Percentiles rank a stretch among this genome's conserved stretches.
Conservation (phyloP, 1,140 invertebrate genomes). For the Calephelis virginiensis region DNA sequence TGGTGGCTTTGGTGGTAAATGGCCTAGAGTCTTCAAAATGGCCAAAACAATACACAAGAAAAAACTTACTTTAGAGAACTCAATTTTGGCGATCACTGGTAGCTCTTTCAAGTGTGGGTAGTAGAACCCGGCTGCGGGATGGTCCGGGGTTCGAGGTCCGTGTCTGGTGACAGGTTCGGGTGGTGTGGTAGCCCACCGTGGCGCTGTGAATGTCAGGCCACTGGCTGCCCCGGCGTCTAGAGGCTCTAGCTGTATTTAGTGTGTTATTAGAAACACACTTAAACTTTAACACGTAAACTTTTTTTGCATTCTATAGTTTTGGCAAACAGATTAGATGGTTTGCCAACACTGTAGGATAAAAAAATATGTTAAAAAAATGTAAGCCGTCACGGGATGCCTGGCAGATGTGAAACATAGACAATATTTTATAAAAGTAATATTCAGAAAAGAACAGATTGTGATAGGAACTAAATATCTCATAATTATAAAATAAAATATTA, state of each 20-base stretch:
- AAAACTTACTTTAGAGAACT: constrained; percentile 87
- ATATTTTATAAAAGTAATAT: no score
- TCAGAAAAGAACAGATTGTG: no score
- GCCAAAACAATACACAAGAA: background rate
- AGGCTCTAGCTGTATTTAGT: constrained; percentile 86
- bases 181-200: constrained; percentile 93
- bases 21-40: background rate
- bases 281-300: no score
- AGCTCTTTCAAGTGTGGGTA: constrained; percentile 90
- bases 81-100: constrained; percentile 92
- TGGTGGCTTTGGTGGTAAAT: no score
- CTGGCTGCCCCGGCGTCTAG: constrained; percentile 97
- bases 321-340: no score
- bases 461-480: no score
- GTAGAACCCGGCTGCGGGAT: constrained; percentile 95
- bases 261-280: background rate
- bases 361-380: no score
- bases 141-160: constrained; percentile 90
- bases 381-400: no score
- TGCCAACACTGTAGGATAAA: no score
- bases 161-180: constrained; percentile 91
- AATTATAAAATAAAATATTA: no score
- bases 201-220: constrained; percentile 96
- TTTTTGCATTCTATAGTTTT: no score
- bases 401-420: no score